phyloP scores from a whole-genome alignment of 92 coral and sea anemone species.

The Zoanthus sansibaricus region DNA sequence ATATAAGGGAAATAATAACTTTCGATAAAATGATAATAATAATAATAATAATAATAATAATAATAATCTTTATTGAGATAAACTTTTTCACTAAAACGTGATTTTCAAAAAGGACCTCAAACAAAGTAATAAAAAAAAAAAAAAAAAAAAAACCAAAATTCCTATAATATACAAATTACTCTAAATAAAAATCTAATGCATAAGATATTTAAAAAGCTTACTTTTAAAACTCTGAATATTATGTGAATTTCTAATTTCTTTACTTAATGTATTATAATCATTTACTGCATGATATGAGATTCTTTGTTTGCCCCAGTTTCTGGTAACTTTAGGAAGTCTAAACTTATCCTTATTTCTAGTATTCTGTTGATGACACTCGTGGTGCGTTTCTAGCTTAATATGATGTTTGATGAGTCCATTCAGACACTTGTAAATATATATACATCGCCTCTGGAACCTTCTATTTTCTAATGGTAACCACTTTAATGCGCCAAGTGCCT shows the following conservation, averaged over 20 bases:
- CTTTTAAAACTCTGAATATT: slow-evolving; percentile 30
- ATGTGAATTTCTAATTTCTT: slow-evolving; percentile 26
- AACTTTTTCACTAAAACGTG: too few relatives aligned
- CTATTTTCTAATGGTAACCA: slow-evolving; percentile 62
- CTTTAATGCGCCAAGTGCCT: slow-evolving; percentile 51
- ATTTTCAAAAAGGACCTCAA: too few relatives aligned
- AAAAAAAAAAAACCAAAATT: too few relatives aligned
- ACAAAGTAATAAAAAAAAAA: too few relatives aligned
- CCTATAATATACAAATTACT: too few relatives aligned
- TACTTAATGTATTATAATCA: slow-evolving; percentile 45
- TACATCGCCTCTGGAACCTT: slow-evolving; percentile 58
- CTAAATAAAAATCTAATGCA: too few relatives aligned
- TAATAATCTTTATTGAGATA: too few relatives aligned
- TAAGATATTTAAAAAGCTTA: background rate
- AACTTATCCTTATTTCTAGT: slow-evolving; percentile 44
- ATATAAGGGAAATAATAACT: too few relatives aligned
- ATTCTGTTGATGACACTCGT: slow-evolving; percentile 32
- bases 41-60: too few relatives aligned
- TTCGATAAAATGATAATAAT: too few relatives aligned
- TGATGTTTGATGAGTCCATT: slow-evolving; percentile 44
- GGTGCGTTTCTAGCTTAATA: slow-evolving; percentile 32
- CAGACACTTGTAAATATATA: slow-evolving; percentile 54
- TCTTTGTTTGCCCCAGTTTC: slow-evolving; percentile 45
- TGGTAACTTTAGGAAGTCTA: slow-evolving; percentile 40
- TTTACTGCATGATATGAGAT: slow-evolving; percentile 25